phyloP scores from a whole-genome alignment of 2,888 invertebrate genomes.

The Plagodis pulveraria region DNA sequence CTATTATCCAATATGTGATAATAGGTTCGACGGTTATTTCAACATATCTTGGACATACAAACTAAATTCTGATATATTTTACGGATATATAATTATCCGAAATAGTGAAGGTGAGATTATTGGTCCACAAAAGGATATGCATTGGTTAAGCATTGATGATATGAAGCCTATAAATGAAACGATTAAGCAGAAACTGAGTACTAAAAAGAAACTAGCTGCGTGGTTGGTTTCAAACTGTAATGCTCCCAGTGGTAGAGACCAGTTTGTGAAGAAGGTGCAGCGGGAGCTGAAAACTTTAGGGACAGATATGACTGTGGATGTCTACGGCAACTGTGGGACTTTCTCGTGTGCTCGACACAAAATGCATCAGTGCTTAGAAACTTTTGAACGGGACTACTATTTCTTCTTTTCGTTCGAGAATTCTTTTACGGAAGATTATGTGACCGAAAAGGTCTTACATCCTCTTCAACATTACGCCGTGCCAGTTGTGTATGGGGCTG shows the following conservation, averaged over 20 bases:
- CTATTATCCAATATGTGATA: slow-evolving; percentile 50
- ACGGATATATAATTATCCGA: slow-evolving; percentile 52
- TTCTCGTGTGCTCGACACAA: slow-evolving; percentile 42
- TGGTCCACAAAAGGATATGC: slow-evolving; percentile 52
- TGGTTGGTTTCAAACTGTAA: slow-evolving; percentile 65
- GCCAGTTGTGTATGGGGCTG: slow-evolving; percentile 66
- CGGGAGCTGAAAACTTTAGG: slow-evolving; percentile 42
- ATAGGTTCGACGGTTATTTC: slow-evolving; percentile 51
- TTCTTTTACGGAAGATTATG: slow-evolving; percentile 62
- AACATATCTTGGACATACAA: slow-evolving; percentile 66
- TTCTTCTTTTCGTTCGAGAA: slow-evolving; percentile 70
- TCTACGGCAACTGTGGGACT: slow-evolving; percentile 58
- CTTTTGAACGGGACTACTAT: slow-evolving; percentile 55
- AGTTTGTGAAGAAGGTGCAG: slow-evolving; percentile 43
- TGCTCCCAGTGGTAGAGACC: slow-evolving; percentile 45
- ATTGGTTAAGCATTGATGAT: slow-evolving; percentile 48
- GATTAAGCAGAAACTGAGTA: slow-evolving; percentile 44
- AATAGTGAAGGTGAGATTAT: slow-evolving; percentile 44
- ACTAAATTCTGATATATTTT: slow-evolving; percentile 53
- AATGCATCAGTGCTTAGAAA: slow-evolving; percentile 46
- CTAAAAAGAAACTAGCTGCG: slow-evolving; percentile 57
- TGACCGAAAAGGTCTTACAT: slow-evolving; percentile 64
- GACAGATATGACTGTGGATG: slow-evolving; percentile 45
- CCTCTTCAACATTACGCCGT: slow-evolving; percentile 56
- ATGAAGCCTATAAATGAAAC: slow-evolving; percentile 49